Percentiles rank a stretch among this genome's conserved stretches.
Conservation (phyloP, 2,113 vertebrate genomes). For the Myrmecophaga tridactyla region DNA sequence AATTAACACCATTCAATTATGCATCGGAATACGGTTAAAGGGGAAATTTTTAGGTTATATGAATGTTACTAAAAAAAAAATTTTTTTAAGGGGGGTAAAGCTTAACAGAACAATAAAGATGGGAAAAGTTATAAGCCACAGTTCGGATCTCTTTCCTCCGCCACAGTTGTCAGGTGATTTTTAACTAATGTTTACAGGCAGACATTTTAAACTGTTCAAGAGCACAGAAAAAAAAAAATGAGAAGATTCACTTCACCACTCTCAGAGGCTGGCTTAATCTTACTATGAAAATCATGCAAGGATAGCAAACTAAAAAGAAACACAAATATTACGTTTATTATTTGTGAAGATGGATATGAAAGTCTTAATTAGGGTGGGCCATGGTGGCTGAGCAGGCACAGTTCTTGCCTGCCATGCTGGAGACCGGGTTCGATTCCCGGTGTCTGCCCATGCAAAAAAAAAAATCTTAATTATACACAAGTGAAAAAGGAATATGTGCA, state of each 20-base stretch:
- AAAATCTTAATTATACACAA: too few relatives aligned
- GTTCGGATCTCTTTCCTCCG: neutral
- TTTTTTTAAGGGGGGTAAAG: neutral
- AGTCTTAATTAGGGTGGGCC: neutral
- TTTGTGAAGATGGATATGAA: neutral
- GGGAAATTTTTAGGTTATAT: too few relatives aligned
- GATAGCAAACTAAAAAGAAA: neutral
- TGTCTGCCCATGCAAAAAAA: too few relatives aligned
- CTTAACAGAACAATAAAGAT: slow-evolving; percentile 12
- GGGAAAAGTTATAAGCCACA: slow-evolving; percentile 34
- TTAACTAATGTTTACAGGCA: neutral
- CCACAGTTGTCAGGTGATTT: neutral
- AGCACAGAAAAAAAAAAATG: neutral
- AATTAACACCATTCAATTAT: too few relatives aligned
- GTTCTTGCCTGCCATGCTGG: too few relatives aligned
- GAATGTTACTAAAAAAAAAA: too few relatives aligned
- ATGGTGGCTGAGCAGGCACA: too few relatives aligned
- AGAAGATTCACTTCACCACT: neutral
- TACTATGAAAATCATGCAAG: neutral
- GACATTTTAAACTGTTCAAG: slow-evolving; percentile 7
- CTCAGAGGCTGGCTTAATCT: neutral
- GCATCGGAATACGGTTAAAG: too few relatives aligned
- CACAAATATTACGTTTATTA: neutral
- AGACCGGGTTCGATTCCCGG: too few relatives aligned
- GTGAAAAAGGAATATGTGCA: neutral